Evolutionary conservation across 1,140 invertebrate genomes (phyloP).

Genomic region (Caenorhabditis elegans): WBcel235 BX284603.4:7862001-7862500

Average conservation of each 20-base stretch:
- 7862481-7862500: neutral
- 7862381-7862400: too few species aligned
- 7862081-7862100: slow-evolving; percentile 83
- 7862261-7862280: slow-evolving; percentile 96
- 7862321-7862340: too few species aligned
- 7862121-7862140: slow-evolving; percentile 93
- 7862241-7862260: slow-evolving; percentile 98
- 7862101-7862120: slow-evolving; percentile 95
- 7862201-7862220: slow-evolving; percentile 47
- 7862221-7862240: slow-evolving; percentile 94
- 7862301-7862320: slow-evolving; percentile 92
- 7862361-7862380: too few species aligned
- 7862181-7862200: neutral
- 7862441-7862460: slow-evolving; percentile 88
- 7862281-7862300: slow-evolving; percentile 87
- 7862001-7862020: too few species aligned
- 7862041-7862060: too few species aligned
- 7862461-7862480: slow-evolving; percentile 76
- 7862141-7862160: slow-evolving; percentile 99
- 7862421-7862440: slow-evolving; percentile 87
- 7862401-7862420: too few species aligned
- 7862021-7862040: too few species aligned
- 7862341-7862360: too few species aligned
- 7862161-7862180: slow-evolving; percentile 85
- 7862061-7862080: neutral